These are phyloP conservation scores for Astreopora myriophthalma DNA, from an alignment of 64 coral and sea anemone species.

Conservation along the genomic window DNA sequence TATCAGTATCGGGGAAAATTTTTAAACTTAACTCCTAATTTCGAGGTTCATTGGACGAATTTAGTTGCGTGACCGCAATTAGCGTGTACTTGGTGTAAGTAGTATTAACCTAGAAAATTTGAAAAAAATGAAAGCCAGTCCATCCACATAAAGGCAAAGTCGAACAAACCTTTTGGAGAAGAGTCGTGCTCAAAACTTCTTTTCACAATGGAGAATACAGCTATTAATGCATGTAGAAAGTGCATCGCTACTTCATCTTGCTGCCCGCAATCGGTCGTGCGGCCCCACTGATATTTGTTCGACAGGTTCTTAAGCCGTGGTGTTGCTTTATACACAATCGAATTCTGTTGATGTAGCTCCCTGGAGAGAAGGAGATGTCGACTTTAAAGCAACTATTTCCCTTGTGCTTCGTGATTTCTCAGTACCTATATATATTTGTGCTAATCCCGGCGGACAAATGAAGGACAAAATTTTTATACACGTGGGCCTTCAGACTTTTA, in stretches of 20 bases:
- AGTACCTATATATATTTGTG: neutral
- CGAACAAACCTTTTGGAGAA: slow-evolving; percentile 12
- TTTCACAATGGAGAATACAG: neutral
- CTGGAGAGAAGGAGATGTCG: slow-evolving; percentile 2
- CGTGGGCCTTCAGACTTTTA: neutral
- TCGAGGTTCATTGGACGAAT: neutral
- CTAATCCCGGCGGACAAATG: neutral
- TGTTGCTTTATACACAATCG: neutral
- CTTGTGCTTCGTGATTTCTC: neutral
- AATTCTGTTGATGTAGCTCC: neutral
- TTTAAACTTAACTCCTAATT: too few species aligned
- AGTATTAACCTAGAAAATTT: neutral
- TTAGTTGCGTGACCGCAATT: neutral
- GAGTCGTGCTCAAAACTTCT: neutral
- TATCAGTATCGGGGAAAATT: neutral
- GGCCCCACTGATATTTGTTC: neutral
- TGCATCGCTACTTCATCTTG: neutral
- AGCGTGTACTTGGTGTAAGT: neutral
- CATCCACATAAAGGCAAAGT: neutral
- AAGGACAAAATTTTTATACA: neutral
- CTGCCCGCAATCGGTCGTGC: neutral
- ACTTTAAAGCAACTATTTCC: neutral
- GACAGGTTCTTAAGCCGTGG: neutral
- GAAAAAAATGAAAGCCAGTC: neutral
- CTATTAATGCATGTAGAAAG: neutral